These are phyloP conservation scores for Silurus glanis DNA, from an alignment of 2,113 vertebrate genomes.

Conservation along the genomic window DNA sequence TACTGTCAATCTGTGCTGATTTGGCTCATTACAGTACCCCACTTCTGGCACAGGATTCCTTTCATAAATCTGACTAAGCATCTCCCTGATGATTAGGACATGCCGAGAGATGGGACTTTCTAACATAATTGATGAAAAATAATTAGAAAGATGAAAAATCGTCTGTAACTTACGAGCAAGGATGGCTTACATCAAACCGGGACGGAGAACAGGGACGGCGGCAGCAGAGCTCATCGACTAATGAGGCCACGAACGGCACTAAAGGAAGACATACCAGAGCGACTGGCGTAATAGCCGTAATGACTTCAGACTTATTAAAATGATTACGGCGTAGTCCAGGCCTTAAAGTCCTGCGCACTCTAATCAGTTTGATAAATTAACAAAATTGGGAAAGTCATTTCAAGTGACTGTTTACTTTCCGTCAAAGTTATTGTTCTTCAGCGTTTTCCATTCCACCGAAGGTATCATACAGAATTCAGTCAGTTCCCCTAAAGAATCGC, in stretches of 20 bases:
- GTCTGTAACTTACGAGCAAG: constrained; percentile 53
- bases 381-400: not conserved
- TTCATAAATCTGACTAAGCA: constrained; percentile 48
- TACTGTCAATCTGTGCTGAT: constrained; percentile 31
- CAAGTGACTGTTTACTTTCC: not conserved
- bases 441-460: not conserved
- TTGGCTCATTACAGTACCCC: constrained; percentile 28
- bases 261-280: constrained; percentile 10
- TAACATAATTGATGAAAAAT: constrained; percentile 55
- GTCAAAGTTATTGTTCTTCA: not conserved
- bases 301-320: constrained; percentile 41
- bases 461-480: not conserved
- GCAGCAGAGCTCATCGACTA: constrained; percentile 18
- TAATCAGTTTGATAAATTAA: not conserved
- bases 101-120: constrained; percentile 40
- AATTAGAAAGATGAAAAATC: constrained; percentile 56
- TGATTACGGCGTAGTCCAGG: not conserved
- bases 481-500: not conserved
- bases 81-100: constrained; percentile 37
- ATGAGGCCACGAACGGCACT: constrained; percentile 28
- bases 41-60: constrained; percentile 41
- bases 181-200: constrained; percentile 61
- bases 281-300: not conserved
- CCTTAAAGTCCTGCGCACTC: not conserved
- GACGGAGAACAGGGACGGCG: constrained; percentile 28